Base-by-base conservation (phyloP, 2,888 invertebrate species). In the Dolichomitus sp. region DNA sequence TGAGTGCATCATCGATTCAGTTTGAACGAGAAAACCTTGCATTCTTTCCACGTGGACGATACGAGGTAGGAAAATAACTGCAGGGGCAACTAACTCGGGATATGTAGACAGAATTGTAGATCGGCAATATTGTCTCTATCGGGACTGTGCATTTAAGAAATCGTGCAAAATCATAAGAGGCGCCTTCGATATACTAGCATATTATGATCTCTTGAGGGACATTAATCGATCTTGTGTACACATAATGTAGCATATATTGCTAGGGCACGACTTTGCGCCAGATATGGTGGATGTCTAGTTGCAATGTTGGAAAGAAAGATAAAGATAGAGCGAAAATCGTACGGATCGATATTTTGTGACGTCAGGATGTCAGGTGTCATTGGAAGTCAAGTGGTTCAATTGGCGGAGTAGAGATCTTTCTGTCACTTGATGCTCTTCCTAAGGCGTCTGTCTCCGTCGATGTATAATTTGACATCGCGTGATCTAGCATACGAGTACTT, bases 361-460 rank as follows among this genome's bases (percentile, higher is more conserved):
- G 85, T 86, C 83, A 85, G 52, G 42, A 68, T 84, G 72, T 86
- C 85, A 88, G 86, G 87, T 87, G 84, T 86, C 86, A 83, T 45
- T 45, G 73, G 83, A 79, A 88, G 90, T 90, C 89, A 91, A 91
- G 88, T 90, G 90, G 86, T 86, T 70, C 80, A 88, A 91, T 90
- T 85, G 88, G 40, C 42, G 33, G 73, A 65, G 69, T 69, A 50
- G 27, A 73, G 42, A 81, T 69, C 68, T 68, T 73, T 75, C 33
- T 54, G 61, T 77, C 59, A 40, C 27, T 73, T 30, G 42, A 54
- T 23, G 40, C 40, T 61, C 50, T 63, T 52, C 23, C 63, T 69
- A 30, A 72, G 84, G 73, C 81, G 80, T 61, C 77, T 42, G 27
- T 77, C 52, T 69, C 33, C 63, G 54, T 63, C 1, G 45, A 23